Percentiles rank a stretch among this genome's conserved stretches.
These are phyloP conservation scores for Taenaris catops DNA, from an alignment of 2,888 invertebrate genomes.

Conservation along the genomic window DNA sequence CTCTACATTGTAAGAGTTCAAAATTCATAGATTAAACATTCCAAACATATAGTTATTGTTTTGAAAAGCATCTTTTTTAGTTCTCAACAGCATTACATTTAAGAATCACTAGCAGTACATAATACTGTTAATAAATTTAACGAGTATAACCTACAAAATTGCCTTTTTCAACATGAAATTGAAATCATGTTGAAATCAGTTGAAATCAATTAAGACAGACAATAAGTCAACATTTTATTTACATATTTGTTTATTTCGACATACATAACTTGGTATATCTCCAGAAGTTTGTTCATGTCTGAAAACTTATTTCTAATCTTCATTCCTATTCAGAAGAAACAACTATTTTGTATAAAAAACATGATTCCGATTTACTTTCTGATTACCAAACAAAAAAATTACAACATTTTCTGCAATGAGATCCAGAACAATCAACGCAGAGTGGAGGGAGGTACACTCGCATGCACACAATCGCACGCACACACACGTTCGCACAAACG, in stretches of 20 bases:
- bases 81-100: too few species aligned
- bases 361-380: slow-evolving; percentile 65
- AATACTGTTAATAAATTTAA: too few species aligned
- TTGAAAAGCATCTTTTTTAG: too few species aligned
- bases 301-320: slow-evolving; percentile 66
- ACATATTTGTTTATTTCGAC: slow-evolving; percentile 72
- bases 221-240: slow-evolving; percentile 73
- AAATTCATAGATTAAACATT: too few species aligned
- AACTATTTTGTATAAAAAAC: slow-evolving; percentile 72
- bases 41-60: too few species aligned
- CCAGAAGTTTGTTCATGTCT: slow-evolving; percentile 71
- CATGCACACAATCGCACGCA: slow-evolving; percentile 26
- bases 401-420: slow-evolving; percentile 69
- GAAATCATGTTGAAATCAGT: too few species aligned
- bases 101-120: too few species aligned
- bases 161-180: too few species aligned
- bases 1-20: too few species aligned
- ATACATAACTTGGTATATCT: slow-evolving; percentile 67
- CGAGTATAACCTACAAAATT: too few species aligned
- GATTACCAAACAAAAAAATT: slow-evolving; percentile 58
- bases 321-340: slow-evolving; percentile 71
- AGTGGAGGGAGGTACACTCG: slow-evolving; percentile 37
- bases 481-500: slow-evolving; percentile 24
- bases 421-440: slow-evolving; percentile 57
- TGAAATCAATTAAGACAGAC: slow-evolving; percentile 31